Evolutionary conservation across 2,113 vertebrate species (phyloP).

Genomic region (Plestiodon gilberti): DNA sequence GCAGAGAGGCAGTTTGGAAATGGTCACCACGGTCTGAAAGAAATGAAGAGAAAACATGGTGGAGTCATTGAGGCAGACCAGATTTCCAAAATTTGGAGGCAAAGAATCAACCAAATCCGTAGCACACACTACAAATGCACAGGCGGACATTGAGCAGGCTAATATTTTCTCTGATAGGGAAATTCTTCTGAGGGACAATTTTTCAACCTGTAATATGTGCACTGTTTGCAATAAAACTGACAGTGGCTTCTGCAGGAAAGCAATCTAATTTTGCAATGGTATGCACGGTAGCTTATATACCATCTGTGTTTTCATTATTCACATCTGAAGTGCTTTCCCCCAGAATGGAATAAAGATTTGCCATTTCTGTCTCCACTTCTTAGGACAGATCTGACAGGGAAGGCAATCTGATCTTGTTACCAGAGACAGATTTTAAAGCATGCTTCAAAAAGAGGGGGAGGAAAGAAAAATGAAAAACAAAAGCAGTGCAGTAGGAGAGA

Average conservation of each 20-base stretch:
- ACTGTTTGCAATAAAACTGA: conserved; percentile 7
- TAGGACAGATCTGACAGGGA: conserved; percentile 15
- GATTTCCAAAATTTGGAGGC: not conserved
- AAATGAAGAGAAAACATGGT: not conserved
- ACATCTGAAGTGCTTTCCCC: conserved; percentile 10
- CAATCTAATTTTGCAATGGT: conserved; percentile 14
- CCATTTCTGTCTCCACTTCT: not conserved
- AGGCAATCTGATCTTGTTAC: conserved; percentile 11
- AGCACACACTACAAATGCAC: not conserved
- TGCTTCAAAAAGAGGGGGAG: not conserved
- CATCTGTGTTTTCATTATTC: conserved; percentile 9
- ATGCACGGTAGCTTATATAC: not conserved
- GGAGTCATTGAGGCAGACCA: not conserved
- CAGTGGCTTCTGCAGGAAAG: not conserved
- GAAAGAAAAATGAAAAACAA: not conserved
- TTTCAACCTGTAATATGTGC: conserved; percentile 14
- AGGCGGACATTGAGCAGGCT: not conserved
- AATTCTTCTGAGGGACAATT: not conserved
- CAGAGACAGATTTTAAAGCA: not conserved
- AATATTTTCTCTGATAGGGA: conserved; percentile 10
- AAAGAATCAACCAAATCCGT: not conserved
- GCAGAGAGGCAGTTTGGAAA: not conserved
- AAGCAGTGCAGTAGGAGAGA: not conserved
- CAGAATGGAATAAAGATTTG: conserved; percentile 7
- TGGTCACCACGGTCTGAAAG: not conserved